These are phyloP conservation scores for Pimpla rufipes DNA, from an alignment of 2,888 invertebrate genomes.

Conservation along the genomic window DNA sequence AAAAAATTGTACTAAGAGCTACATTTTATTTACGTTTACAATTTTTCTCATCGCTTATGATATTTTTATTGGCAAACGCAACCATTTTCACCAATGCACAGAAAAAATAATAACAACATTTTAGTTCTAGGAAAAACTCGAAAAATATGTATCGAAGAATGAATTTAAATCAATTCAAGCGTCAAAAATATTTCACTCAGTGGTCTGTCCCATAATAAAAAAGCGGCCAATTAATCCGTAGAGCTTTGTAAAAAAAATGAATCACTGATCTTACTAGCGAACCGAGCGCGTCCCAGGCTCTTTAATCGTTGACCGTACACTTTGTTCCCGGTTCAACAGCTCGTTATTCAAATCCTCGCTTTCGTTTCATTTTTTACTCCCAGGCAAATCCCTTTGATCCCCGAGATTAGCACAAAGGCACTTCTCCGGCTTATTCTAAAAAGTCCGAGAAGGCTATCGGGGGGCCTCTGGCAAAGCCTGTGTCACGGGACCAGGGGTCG, in stretches of 20 bases:
- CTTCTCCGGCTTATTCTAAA: slow-evolving; percentile 12
- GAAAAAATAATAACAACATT: too few relatives aligned
- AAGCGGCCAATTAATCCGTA: too few relatives aligned
- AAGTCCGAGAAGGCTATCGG: neutral
- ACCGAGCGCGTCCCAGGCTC: neutral
- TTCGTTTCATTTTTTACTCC: neutral
- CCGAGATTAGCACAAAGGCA: slow-evolving; percentile 10
- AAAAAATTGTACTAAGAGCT: neutral
- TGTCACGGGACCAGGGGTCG: neutral
- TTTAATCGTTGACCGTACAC: neutral
- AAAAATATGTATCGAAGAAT: too few relatives aligned
- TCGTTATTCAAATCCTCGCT: too few relatives aligned
- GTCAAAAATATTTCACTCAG: too few relatives aligned
- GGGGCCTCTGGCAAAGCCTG: neutral
- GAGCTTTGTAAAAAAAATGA: too few relatives aligned
- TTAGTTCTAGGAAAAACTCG: too few relatives aligned
- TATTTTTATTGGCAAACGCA: too few relatives aligned
- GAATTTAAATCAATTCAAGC: too few relatives aligned
- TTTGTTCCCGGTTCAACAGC: neutral
- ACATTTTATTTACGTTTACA: neutral
- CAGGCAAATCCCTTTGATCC: slow-evolving; percentile 14
- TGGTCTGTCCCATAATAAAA: too few relatives aligned
- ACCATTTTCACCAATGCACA: too few relatives aligned
- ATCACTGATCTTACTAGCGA: neutral
- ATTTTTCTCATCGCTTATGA: neutral